Base-by-base conservation (phyloP, 1,140 invertebrate genomes). In the Drosophila malerkotliana region DNA sequence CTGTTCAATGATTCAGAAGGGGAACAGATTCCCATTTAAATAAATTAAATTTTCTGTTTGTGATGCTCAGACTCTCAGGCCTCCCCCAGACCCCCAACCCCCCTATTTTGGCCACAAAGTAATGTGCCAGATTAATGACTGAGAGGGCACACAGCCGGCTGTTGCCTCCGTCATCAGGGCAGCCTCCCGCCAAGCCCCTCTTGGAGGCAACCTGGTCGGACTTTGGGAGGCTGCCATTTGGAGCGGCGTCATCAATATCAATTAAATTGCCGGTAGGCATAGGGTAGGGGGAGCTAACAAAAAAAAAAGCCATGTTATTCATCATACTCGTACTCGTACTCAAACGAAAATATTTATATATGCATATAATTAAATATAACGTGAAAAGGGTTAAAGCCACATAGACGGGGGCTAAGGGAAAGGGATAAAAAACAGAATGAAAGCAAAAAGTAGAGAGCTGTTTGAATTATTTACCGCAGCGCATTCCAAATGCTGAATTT, bases 161-260 rank as follows among this genome's bases (percentile, higher is more conserved):
- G 59, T n/a, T 63, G 14, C n/a, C 59, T 26, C 51, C 18, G 18
- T 18, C 18, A 18, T 18, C 18, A 18, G 18, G 18, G 18, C 18
- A 18, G 18, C 18, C 1, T 18, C 18, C 18, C 32, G 3, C 39
- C 60, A 32, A 34, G 49, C 6, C 41, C 41, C 41, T 15, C 41
- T 15, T 14, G 2, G 14, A 44, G 30, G 10, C 9, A 30, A 48
- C 41, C 53, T 15, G 64, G 14, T 32, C 28, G 56, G 53, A 41
- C 47, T 15, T 51, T 28, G 44, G 66, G 54, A 18, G 26, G 44
- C 59, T 34, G 66, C 47, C 62, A 67, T 47, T 71, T 56, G 30
- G 44, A 67, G 72, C 61, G 49, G 41, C 60, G 64, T 81, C 82
- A 85, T 85, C 82, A 85, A 85, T 85, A 81, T 87, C 82, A 85